Conservation (phyloP, 2,113 vertebrate genomes). For the Agelaius phoeniceus region DNA sequence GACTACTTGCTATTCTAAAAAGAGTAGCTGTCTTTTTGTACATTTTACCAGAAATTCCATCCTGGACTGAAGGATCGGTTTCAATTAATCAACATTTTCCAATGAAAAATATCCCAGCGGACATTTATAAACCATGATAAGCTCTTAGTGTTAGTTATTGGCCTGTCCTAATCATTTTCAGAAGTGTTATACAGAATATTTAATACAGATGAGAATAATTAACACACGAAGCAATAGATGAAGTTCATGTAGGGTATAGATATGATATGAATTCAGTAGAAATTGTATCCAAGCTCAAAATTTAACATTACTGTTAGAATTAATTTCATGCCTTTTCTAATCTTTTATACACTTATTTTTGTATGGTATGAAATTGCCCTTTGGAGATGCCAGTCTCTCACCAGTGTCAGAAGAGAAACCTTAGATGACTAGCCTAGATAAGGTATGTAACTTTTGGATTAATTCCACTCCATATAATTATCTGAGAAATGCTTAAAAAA, state of each 20-base stretch:
- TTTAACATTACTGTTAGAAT: constrained; percentile 14
- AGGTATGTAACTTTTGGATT: constrained; percentile 6
- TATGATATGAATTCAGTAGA: constrained; percentile 27
- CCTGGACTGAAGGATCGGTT: constrained; percentile 25
- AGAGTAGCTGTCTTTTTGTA: constrained; percentile 6
- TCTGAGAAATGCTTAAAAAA: background rate
- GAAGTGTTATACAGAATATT: constrained; percentile 64
- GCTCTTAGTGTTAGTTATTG: constrained; percentile 52
- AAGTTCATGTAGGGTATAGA: constrained; percentile 43
- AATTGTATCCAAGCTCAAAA: constrained; percentile 36
- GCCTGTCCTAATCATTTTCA: constrained; percentile 58
- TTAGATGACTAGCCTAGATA: constrained; percentile 31
- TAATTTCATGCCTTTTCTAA: constrained; percentile 51
- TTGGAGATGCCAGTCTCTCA: background rate
- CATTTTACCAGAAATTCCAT: constrained; percentile 54
- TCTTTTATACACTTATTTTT: constrained; percentile 25
- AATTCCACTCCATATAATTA: constrained; percentile 38
- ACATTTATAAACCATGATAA: constrained; percentile 55
- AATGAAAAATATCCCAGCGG: constrained; percentile 53
- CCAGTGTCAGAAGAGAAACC: background rate
- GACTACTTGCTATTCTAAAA: constrained; percentile 48
- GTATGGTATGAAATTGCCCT: constrained; percentile 7
- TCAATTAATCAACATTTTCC: constrained; percentile 68
- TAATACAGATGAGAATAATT: constrained; percentile 67
- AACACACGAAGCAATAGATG: constrained; percentile 54